Conservation (phyloP, 1,140 invertebrate genomes). For the Eurosta solidaginis region DNA sequence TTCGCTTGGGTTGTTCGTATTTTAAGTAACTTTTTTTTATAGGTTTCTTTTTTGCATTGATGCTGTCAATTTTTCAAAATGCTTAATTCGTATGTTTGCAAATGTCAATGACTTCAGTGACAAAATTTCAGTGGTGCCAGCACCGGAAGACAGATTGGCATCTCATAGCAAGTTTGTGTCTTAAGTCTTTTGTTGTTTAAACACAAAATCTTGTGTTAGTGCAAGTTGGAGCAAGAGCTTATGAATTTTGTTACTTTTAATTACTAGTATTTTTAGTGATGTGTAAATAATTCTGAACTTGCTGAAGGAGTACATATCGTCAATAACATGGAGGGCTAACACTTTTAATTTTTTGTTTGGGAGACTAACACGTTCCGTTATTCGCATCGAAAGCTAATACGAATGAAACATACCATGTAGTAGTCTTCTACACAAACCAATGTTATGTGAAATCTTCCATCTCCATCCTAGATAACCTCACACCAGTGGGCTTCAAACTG, state of each 20-base stretch:
- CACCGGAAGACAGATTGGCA: conserved; percentile 4
- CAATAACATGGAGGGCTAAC: too few relatives aligned
- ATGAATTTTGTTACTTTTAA: neutral
- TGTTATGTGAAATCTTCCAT: too few relatives aligned
- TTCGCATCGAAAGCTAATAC: too few relatives aligned
- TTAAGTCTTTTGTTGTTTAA: conserved; percentile 33
- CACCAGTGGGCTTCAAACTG: too few relatives aligned
- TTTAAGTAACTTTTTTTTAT: neutral
- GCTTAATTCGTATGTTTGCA: neutral
- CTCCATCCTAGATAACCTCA: too few relatives aligned
- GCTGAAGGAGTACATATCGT: too few relatives aligned
- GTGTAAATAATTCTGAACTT: too few relatives aligned
- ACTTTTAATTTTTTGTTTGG: too few relatives aligned
- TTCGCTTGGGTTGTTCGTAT: neutral
- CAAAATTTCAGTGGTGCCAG: conserved; percentile 9
- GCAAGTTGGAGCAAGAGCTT: neutral
- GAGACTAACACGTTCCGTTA: too few relatives aligned
- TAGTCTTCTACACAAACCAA: too few relatives aligned
- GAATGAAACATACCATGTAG: too few relatives aligned
- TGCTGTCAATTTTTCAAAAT: conserved; percentile 27
- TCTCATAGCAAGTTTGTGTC: conserved; percentile 14
- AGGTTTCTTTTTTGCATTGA: conserved; percentile 3
- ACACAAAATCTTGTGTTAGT: neutral
- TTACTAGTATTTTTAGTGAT: too few relatives aligned
- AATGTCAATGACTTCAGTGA: conserved; percentile 21